Evolutionary conservation across 2,888 invertebrate species (phyloP), one percentile per base, ranked within the genome.

Genomic region (Malachius bipustulatus): DNA sequence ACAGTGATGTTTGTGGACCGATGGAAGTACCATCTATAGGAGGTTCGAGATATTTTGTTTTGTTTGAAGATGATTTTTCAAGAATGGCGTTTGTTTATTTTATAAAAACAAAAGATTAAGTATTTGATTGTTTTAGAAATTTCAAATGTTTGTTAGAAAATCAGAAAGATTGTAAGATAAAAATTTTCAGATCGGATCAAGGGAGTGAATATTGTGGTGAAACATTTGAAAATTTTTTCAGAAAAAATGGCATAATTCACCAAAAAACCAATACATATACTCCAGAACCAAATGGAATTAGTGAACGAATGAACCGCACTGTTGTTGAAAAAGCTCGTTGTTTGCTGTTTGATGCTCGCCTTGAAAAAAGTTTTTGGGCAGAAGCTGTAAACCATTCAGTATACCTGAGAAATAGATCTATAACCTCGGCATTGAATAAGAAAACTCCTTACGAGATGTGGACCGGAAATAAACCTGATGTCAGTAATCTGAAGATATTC

Each of bases 1-100:
- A 60, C 35, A 37, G 53, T 3, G 59, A 60, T 39, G 31, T 60
- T 4, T 56, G 57, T 41, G 58, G 57, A 26, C 53, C 56, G 11
- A 54, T 59, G 56, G 51, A 56, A 35, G 40, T 36, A 2, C 10
- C 30, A 9, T 61, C 60, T 1, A 35, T 49, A 4, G 56, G 54
- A 4, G 52, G 54, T 9, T 43, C 48, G 2, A 53, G 42, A 34
- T 60, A 61, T 45, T 56, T 59, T 35, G 33, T 58, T 8, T 52
- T 52, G 1, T 56, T 61, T 26, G 49, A 55, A 28, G 62, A 62
- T 49, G 56, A 58, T 40, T 44, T 45, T 35, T 38, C 40, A 16
- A 40, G 34, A 36, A 38, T 33, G 33, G 32, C 31, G 2, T 40
- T 40, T 37, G 51, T 54, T 16, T 58, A 56, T 43, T 52, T 56